These are phyloP conservation scores for Sterna hirundo DNA, from an alignment of 2,113 vertebrate species.

Conservation along the genomic window DNA sequence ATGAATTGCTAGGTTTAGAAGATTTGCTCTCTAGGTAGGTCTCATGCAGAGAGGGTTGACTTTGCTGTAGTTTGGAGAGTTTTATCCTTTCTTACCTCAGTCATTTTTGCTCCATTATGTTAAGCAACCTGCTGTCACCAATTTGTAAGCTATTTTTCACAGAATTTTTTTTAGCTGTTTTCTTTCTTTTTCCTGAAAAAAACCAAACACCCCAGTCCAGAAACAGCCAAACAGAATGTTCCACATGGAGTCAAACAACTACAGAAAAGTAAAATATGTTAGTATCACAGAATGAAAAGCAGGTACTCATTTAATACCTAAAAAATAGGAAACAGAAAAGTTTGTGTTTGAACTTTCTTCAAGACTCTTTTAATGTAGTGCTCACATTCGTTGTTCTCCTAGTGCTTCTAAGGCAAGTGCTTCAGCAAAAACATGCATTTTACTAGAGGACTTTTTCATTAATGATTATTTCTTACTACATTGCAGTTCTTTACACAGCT, in stretches of 20 bases:
- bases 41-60: not conserved
- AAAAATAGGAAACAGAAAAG: not conserved
- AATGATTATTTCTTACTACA: not conserved
- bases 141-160: not conserved
- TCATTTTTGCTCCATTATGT: not conserved
- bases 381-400: not conserved
- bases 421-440: not conserved
- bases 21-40: constrained; percentile 2
- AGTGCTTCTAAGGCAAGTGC: not conserved
- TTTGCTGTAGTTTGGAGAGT: not conserved
- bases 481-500: not conserved
- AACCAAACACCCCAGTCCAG: accelerated
- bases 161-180: not conserved
- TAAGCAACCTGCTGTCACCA: not conserved
- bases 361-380: not conserved
- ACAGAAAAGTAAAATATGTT: not conserved
- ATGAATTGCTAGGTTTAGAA: constrained; percentile 17
- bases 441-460: not conserved
- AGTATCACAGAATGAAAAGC: not conserved
- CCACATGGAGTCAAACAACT: not conserved
- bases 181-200: not conserved
- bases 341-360: not conserved
- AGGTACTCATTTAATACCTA: not conserved
- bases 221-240: not conserved
- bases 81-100: not conserved